Conservation (phyloP, 2,888 invertebrate species). For the Cryptosula pallasiana region DNA sequence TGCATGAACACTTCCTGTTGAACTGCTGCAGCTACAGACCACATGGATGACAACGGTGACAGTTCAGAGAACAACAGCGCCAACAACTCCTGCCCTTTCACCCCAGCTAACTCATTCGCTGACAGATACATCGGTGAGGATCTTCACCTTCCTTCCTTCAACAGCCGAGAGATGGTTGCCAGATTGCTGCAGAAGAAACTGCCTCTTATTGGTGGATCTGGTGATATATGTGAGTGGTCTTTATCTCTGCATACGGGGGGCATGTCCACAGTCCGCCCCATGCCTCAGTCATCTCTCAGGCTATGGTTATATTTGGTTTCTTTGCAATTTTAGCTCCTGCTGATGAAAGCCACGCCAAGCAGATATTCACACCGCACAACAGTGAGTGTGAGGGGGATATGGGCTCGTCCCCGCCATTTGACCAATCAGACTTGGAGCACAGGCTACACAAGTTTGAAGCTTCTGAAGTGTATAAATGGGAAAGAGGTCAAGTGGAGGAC, state of each 20-base stretch:
- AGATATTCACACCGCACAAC: slow-evolving; percentile 21
- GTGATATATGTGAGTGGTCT: slow-evolving; percentile 8
- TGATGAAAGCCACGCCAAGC: not conserved
- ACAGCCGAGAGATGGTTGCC: slow-evolving; percentile 54
- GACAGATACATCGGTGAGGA: slow-evolving; percentile 29
- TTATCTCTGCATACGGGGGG: too few species aligned
- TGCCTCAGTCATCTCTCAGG: too few species aligned
- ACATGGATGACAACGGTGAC: not conserved
- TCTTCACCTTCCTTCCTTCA: slow-evolving; percentile 51
- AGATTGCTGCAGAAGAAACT: slow-evolving; percentile 52
- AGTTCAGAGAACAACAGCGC: not conserved
- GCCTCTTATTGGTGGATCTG: slow-evolving; percentile 32
- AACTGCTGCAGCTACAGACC: not conserved
- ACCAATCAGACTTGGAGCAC: slow-evolving; percentile 14
- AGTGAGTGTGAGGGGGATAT: slow-evolving; percentile 21
- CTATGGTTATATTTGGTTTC: not conserved
- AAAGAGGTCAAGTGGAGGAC: not conserved
- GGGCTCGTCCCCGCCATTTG: slow-evolving; percentile 1
- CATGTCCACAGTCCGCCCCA: too few species aligned
- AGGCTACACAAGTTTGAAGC: slow-evolving; percentile 9
- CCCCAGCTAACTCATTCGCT: slow-evolving; percentile 50
- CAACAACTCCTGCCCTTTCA: slow-evolving; percentile 35
- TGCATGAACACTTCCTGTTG: too few species aligned
- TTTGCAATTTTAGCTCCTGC: slow-evolving; percentile 1
- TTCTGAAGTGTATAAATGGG: not conserved